Base-by-base conservation (phyloP, 2,888 invertebrate species). In the Xestobium rufovillosum region DNA sequence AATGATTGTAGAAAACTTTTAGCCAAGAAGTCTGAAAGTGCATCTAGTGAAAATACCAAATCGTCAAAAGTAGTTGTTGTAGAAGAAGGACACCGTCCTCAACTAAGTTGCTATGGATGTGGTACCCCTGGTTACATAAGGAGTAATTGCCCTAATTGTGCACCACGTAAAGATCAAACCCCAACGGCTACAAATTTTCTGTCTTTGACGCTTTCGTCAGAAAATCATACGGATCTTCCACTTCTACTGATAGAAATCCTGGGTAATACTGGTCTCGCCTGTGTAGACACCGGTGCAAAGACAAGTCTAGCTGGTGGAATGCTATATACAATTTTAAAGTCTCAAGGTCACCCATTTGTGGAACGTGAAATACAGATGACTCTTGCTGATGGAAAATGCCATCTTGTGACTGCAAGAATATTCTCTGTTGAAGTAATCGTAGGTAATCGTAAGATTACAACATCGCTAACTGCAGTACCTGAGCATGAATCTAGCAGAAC, bases 91-190 rank as follows among this genome's bases (percentile, higher is more conserved):
- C n/a, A n/a, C n/a, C n/a, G n/a, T n/a, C n/a, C n/a, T n/a, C n/a
- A n/a, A n/a, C n/a, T n/a, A n/a, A n/a, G n/a, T n/a, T 39, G 39
- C 27, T 39, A 39, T 17, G 25, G 35, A 10, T 39, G 35, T 30
- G 35, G 35, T 17, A 14, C 23, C 17, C 28, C 39, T 36, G 39
- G 35, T 14, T 34, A 30, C 14, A 23, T 34, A 2, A 36, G 35
- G 23, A 19, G 35, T 13, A 36, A 36, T 23, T 36, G 39, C 28
- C 11, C 17, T 23, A 23, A 17, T 19, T 29, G 33, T 17, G 14
- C 16, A 26, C 27, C 11, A 14, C 13, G 8, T 27, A n/a, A n/a
- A n/a, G n/a, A n/a, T n/a, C n/a, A n/a, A n/a, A n/a, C n/a, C n/a
- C n/a, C n/a, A n/a, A n/a, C n/a, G n/a, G n/a, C n/a, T n/a, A n/a